These are phyloP conservation scores for Arctocebus calabarensis DNA, from an alignment of 2,797 vertebrate genomes.

Conservation along the genomic window DNA sequence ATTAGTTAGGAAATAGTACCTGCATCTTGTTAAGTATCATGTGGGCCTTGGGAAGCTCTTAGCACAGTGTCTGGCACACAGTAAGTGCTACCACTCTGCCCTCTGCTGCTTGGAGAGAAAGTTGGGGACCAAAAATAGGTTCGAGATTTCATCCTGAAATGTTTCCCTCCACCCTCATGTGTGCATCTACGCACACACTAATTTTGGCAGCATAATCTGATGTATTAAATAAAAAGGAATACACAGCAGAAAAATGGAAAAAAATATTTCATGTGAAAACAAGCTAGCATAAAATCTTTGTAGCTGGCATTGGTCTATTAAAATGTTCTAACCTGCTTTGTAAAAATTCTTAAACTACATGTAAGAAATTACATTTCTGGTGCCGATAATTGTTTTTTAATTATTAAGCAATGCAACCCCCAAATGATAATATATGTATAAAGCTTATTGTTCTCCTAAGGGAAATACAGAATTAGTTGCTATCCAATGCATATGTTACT, in stretches of 20 bases:
- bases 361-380: background rate
- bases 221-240: background rate
- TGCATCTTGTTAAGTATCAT: background rate
- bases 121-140: background rate
- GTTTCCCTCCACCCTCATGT: background rate
- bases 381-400: background rate
- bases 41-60: background rate
- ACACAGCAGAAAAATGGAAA: background rate
- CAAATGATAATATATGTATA: background rate
- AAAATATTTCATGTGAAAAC: background rate
- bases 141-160: background rate
- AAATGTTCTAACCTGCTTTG: background rate
- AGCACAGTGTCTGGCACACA: background rate
- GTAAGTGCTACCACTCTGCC: background rate
- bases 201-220: background rate
- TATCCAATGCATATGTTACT: background rate
- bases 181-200: background rate
- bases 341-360: background rate
- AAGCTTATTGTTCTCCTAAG: background rate
- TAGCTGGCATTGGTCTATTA: background rate
- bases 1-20: background rate
- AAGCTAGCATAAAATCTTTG: background rate
- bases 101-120: slow-evolving; percentile 25
- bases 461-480: background rate
- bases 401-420: background rate